Evolutionary conservation across 2,113 vertebrate species (phyloP), one percentile per base, ranked within the genome.

Genomic region (Elanus axillaris): DNA sequence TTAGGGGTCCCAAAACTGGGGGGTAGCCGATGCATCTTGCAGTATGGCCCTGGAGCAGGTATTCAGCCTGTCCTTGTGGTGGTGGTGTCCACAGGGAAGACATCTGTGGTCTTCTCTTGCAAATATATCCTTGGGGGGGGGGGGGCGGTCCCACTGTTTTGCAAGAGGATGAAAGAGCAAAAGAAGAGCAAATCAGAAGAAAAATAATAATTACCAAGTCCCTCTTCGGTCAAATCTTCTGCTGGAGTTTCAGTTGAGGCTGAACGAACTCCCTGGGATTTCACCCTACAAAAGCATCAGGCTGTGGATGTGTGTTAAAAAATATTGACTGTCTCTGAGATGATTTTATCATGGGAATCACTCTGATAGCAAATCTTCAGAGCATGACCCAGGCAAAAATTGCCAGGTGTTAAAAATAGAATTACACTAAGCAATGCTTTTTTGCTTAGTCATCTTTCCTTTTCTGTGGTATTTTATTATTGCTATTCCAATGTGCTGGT

Each of bases 391-490:
- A 59, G 53, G 60, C 16, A 81, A 91, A 95, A 83, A 36, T 69
- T 93, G 60, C 67, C 43, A 67, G 80, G 66, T 78, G 55, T 87
- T 76, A 93, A 94, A 94, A 93, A 89, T 85, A 94, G 90, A 86
- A 73, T 53, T 78, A 40, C 56, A 59, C 86, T 79, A 85, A 86
- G 59, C 71, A 29, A 79, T 43, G 45, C 21, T 6, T 93, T 91
- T 96, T 94, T 88, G 90, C 93, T 90, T 85, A 88, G 85, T 96
- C 96, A 95, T 97, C 94, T 96, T 97, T 97, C 96, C 96, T 95
- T 93, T 97, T 95, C 86, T 97, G 97, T 95, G 97, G 96, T 96
- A 95, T 96, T 94, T 97, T 82, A 89, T 97, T 96, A 96, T 96
- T 97, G 90, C 95, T 97, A 82, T 95, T 97, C 80, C 93, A 91